phyloP scores from a whole-genome alignment of 2,888 invertebrate species.

The Leptogaster cylindrica region DNA sequence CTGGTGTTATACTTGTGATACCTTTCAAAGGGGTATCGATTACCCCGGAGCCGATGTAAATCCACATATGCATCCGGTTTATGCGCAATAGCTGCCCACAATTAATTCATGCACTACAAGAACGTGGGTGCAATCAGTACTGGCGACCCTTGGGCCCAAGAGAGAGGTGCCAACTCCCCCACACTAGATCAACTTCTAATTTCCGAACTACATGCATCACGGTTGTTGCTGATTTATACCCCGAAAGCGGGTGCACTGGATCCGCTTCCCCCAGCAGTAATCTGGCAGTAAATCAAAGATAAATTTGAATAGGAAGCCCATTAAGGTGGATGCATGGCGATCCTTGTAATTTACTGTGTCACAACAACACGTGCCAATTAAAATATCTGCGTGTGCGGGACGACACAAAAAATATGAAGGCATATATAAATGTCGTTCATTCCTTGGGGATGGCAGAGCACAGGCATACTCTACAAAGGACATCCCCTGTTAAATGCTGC shows the following conservation, averaged over 20 bases:
- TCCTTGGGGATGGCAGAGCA: too few relatives aligned
- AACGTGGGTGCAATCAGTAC: too few relatives aligned
- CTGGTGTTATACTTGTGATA: too few relatives aligned
- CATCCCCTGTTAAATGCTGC: conserved; percentile 6
- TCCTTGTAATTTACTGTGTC: conserved; percentile 40
- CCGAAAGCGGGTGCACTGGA: background rate
- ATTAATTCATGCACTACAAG: too few relatives aligned
- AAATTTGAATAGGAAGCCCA: conserved; percentile 38
- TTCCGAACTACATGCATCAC: conserved; percentile 28
- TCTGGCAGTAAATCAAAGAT: conserved; percentile 34
- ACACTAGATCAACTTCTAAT: conserved; percentile 24
- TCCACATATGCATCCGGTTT: too few relatives aligned
- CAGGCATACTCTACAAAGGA: too few relatives aligned
- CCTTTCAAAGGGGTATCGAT: too few relatives aligned
- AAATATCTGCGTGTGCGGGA: conserved; percentile 23
- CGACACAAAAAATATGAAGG: background rate
- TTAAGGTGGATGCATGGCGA: conserved; percentile 27
- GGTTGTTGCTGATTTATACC: conserved; percentile 17
- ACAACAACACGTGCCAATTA: conserved; percentile 42
- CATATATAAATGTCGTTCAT: background rate
- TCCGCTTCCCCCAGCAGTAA: conserved; percentile 1
- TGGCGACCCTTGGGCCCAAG: too few relatives aligned
- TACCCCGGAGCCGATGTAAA: too few relatives aligned
- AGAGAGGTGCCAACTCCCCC: conserved; percentile 1
- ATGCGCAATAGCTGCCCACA: too few relatives aligned